Conservation (phyloP, 1,140 invertebrate species). For the Oryzaephilus surinamensis region DNA sequence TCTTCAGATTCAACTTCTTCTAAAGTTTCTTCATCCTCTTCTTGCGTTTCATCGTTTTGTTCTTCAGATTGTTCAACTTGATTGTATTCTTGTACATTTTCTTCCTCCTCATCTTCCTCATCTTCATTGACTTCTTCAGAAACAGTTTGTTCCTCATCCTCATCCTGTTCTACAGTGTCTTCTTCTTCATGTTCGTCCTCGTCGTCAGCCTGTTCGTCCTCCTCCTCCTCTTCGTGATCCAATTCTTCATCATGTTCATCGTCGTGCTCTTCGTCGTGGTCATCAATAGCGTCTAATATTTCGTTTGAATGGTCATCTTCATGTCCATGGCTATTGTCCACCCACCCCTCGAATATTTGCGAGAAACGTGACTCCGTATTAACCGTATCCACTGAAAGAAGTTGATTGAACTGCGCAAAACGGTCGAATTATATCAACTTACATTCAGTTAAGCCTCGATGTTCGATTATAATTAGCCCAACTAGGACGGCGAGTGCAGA, state of each 20-base stretch:
- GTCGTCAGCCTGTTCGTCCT: slow-evolving; percentile 29
- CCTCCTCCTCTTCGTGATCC: slow-evolving; percentile 25
- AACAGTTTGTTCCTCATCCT: slow-evolving; percentile 32
- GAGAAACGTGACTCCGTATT: slow-evolving; percentile 59
- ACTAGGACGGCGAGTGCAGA: slow-evolving; percentile 57
- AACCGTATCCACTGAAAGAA: slow-evolving; percentile 55
- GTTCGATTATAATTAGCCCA: slow-evolving; percentile 66
- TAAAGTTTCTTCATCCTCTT: slow-evolving; percentile 26
- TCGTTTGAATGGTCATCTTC: slow-evolving; percentile 42
- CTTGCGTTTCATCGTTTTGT: slow-evolving; percentile 15
- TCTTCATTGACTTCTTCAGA: slow-evolving; percentile 27
- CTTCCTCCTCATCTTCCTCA: slow-evolving; percentile 31
- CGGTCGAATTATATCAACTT: slow-evolving; percentile 39
- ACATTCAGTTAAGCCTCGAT: slow-evolving; percentile 66
- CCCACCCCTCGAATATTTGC: slow-evolving; percentile 63
- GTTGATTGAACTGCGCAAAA: too few species aligned
- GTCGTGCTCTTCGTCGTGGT: slow-evolving; percentile 37
- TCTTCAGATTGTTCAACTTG: slow-evolving; percentile 24
- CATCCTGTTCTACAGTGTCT: slow-evolving; percentile 35
- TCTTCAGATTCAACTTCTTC: slow-evolving; percentile 21
- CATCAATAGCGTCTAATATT: slow-evolving; percentile 27
- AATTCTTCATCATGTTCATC: slow-evolving; percentile 32
- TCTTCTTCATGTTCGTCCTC: slow-evolving; percentile 28
- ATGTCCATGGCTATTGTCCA: slow-evolving; percentile 52
- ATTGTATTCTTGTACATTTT: slow-evolving; percentile 29